phyloP scores from a whole-genome alignment of 2,888 invertebrate species.

The Brachycybe producta region DNA sequence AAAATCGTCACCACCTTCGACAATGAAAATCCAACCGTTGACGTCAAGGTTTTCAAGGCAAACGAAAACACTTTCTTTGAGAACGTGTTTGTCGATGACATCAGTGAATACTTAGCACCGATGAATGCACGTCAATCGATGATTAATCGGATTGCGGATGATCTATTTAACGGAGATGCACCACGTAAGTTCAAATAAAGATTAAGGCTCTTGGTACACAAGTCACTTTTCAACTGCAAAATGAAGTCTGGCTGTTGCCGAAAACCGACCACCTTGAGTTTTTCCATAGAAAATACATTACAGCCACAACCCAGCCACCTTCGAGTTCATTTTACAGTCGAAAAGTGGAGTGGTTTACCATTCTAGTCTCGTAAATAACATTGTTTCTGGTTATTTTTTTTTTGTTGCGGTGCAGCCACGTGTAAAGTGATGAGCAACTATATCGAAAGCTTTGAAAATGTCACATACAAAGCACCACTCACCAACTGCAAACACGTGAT shows the following conservation, averaged over 20 bases:
- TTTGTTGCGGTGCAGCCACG: constrained; percentile 17
- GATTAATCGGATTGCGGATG: neutral
- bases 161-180: constrained; percentile 5
- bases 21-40: constrained; percentile 11
- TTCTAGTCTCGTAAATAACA: neutral
- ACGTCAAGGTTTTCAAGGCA: constrained; percentile 20
- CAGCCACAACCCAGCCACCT: too few relatives aligned
- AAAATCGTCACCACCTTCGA: constrained; percentile 3
- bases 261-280: too few relatives aligned
- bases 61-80: constrained; percentile 19
- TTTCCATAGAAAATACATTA: too few relatives aligned
- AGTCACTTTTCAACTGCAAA: too few relatives aligned
- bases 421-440: constrained; percentile 21
- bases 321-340: too few relatives aligned
- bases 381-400: neutral
- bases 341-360: too few relatives aligned
- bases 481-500: constrained; percentile 33
- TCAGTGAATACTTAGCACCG: neutral
- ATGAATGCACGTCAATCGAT: neutral
- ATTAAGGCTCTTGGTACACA: too few relatives aligned
- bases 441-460: constrained; percentile 29
- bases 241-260: too few relatives aligned
- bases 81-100: constrained; percentile 14
- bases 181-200: too few relatives aligned
- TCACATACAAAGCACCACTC: constrained; percentile 26